These are phyloP conservation scores for Melanogrammus aeglefinus DNA, from an alignment of 2,797 vertebrate genomes.

Conservation along the genomic window DNA sequence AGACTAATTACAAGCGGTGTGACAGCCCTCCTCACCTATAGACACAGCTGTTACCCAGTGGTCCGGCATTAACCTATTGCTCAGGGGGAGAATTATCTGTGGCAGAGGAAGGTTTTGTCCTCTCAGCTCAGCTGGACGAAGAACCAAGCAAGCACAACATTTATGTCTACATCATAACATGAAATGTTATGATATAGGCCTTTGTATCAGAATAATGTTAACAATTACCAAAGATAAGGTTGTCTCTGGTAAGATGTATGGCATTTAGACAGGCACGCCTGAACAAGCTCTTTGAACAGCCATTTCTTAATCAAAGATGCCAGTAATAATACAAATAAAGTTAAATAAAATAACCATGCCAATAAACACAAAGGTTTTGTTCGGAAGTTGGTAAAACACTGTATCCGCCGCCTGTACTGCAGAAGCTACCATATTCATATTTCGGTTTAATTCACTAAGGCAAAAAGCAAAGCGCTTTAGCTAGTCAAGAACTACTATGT, in stretches of 20 bases:
- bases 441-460: constrained; percentile 4
- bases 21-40: constrained; percentile 18
- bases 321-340: neutral
- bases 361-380: neutral
- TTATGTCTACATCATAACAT: constrained; percentile 33
- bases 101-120: constrained; percentile 13
- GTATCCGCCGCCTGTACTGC: neutral
- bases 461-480: constrained; percentile 12
- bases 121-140: constrained; percentile 40
- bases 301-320: neutral
- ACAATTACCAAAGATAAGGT: neutral
- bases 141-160: constrained; percentile 32
- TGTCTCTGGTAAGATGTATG: too few relatives aligned
- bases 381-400: neutral
- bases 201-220: neutral
- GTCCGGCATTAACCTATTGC: constrained; percentile 22
- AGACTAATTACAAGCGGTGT: neutral
- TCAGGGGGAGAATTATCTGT: constrained; percentile 17
- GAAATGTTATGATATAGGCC: neutral
- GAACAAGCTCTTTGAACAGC: neutral
- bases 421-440: neutral
- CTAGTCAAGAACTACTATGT: constrained; percentile 7
- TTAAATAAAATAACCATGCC: neutral
- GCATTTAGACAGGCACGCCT: neutral
- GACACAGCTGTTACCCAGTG: constrained; percentile 34